A percentile compares a stretch with the other conserved stretches of the same genome.
Conservation (phyloP, 2,888 invertebrate species). For the Vannuccia rotundouncinata region DNA sequence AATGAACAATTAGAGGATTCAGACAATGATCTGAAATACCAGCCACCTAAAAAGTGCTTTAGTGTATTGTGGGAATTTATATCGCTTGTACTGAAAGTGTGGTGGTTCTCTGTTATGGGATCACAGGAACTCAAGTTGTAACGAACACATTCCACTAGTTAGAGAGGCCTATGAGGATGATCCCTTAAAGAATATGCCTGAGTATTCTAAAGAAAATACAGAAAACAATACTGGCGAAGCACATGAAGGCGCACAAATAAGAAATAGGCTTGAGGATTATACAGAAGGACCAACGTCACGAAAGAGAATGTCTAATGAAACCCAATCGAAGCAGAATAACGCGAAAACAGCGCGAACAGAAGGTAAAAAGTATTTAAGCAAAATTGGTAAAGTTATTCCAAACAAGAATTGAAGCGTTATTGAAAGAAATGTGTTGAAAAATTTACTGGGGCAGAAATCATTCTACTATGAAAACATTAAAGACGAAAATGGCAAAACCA, state of each 20-base stretch:
- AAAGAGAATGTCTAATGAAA: neutral
- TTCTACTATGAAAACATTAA: neutral
- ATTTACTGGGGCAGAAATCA: neutral
- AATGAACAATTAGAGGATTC: constrained; percentile 37
- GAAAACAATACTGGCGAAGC: neutral
- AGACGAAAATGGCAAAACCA: neutral
- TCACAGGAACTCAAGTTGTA: neutral
- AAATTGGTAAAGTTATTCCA: neutral
- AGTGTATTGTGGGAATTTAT: neutral
- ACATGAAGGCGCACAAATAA: neutral
- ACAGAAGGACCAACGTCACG: neutral
- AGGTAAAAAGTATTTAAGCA: neutral
- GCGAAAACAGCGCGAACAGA: neutral
- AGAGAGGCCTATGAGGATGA: constrained; percentile 47
- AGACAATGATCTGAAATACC: neutral
- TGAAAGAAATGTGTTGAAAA: neutral
- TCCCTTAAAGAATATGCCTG: no score
- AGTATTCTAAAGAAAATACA: neutral
- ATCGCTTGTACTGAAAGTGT: neutral
- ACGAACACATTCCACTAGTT: neutral
- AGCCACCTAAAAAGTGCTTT: neutral
- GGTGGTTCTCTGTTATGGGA: neutral
- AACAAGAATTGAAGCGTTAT: neutral
- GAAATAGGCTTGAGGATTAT: no score
- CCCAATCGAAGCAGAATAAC: neutral